These are phyloP conservation scores for Cryptomyrus ogoouensis DNA, from an alignment of 2,113 vertebrate species.

Conservation along the genomic window DNA sequence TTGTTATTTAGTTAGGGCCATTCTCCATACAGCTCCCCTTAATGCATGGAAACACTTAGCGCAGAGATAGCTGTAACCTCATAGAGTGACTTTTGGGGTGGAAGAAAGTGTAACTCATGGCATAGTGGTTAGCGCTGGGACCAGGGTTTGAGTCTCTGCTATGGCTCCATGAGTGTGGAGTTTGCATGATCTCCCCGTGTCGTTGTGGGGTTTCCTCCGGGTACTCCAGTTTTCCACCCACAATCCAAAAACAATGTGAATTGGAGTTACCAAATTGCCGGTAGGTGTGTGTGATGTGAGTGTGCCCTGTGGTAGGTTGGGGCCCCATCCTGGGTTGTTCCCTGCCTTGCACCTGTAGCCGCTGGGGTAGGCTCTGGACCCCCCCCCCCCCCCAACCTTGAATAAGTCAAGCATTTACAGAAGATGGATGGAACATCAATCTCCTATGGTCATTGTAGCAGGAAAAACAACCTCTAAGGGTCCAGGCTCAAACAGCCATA, in stretches of 20 bases:
- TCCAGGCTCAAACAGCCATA: neutral
- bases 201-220: neutral
- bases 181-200: neutral
- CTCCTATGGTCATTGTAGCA: neutral
- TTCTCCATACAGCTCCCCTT: neutral
- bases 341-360: neutral
- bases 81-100: neutral
- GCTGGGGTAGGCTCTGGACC: neutral
- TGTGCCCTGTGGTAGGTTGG: neutral
- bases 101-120: neutral
- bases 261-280: neutral
- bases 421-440: neutral
- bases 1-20: neutral
- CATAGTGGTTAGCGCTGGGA: neutral
- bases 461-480: neutral
- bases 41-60: neutral
- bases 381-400: neutral
- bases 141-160: neutral
- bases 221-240: neutral
- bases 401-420: neutral
- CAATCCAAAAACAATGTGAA: neutral
- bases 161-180: neutral
- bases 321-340: neutral
- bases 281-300: neutral
- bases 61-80: neutral